These are phyloP conservation scores for Pseudopodoces humilis DNA, from an alignment of 2,113 vertebrate genomes.

Conservation along the genomic window DNA sequence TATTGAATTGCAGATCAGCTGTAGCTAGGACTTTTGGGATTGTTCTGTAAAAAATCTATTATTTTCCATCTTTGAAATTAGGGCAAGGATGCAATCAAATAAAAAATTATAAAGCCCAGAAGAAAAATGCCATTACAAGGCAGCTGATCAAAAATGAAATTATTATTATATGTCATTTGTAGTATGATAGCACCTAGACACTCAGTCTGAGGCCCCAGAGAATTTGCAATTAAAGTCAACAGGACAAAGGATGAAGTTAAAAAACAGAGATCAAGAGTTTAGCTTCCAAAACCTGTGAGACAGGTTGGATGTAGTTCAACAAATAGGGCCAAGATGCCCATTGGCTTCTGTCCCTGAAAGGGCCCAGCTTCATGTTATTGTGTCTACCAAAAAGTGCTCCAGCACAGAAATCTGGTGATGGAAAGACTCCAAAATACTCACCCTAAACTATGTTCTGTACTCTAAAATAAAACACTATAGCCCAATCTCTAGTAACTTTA, in stretches of 20 bases:
- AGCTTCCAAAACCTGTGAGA: not conserved
- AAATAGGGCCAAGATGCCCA: not conserved
- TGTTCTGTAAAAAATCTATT: constrained; percentile 54
- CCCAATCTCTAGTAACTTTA: not conserved
- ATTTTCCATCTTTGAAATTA: constrained; percentile 52
- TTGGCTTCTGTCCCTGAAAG: not conserved
- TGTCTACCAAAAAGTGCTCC: not conserved
- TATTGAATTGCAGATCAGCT: constrained; percentile 60
- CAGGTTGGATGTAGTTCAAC: not conserved
- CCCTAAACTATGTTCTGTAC: not conserved
- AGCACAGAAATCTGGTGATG: not conserved
- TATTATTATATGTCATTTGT: not conserved
- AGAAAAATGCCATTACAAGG: constrained; percentile 32
- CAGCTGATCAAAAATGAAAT: constrained; percentile 25
- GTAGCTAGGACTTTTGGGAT: constrained; percentile 50
- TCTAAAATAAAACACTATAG: not conserved
- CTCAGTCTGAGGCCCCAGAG: not conserved
- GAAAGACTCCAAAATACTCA: not conserved
- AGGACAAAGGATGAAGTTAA: not conserved
- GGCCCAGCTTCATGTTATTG: not conserved
- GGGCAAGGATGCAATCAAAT: constrained; percentile 57
- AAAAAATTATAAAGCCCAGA: constrained; percentile 45
- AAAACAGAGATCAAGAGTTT: not conserved
- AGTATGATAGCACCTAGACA: not conserved
- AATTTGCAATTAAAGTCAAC: not conserved